Evolutionary conservation across 2,888 invertebrate genomes (phyloP).

Genomic region (Tanytarsus gracilentus): DNA sequence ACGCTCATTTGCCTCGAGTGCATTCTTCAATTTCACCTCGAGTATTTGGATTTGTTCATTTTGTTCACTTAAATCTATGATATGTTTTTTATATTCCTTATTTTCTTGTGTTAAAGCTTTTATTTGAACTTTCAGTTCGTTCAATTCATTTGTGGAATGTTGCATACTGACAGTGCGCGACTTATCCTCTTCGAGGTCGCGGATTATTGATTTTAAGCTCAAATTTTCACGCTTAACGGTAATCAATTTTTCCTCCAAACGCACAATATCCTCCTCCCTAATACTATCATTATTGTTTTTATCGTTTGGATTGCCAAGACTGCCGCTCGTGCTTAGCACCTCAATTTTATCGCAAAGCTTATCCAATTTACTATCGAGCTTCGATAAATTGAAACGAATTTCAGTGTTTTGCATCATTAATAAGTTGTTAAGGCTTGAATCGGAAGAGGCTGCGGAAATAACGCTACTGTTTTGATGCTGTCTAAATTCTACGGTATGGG

Average conservation of each 20-base stretch:
- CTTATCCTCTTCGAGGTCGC: conserved; percentile 22
- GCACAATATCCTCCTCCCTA: conserved; percentile 36
- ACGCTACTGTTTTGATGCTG: neutral
- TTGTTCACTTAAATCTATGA: conserved; percentile 16
- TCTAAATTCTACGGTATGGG: conserved; percentile 17
- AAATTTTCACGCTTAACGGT: conserved; percentile 40
- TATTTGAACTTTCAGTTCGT: conserved; percentile 18
- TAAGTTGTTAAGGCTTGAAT: conserved; percentile 16
- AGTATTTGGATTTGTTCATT: conserved; percentile 6
- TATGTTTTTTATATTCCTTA: conserved; percentile 23
- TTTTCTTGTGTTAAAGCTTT: conserved; percentile 16
- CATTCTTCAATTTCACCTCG: conserved; percentile 3
- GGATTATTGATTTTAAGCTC: conserved; percentile 34
- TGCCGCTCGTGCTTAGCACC: conserved; percentile 25
- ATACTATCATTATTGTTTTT: conserved; percentile 30
- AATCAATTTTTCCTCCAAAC: conserved; percentile 40
- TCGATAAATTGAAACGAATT: conserved; percentile 54
- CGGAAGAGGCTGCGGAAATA: conserved; percentile 19
- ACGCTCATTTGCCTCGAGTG: neutral
- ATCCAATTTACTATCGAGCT: conserved; percentile 56
- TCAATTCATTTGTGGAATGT: conserved; percentile 8
- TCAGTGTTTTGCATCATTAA: conserved; percentile 52
- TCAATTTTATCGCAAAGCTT: conserved; percentile 49
- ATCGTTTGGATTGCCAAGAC: neutral
- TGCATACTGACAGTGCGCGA: conserved; percentile 29